phyloP scores from a whole-genome alignment of 2,113 vertebrate species.

The Ginglymostoma cirratum region DNA sequence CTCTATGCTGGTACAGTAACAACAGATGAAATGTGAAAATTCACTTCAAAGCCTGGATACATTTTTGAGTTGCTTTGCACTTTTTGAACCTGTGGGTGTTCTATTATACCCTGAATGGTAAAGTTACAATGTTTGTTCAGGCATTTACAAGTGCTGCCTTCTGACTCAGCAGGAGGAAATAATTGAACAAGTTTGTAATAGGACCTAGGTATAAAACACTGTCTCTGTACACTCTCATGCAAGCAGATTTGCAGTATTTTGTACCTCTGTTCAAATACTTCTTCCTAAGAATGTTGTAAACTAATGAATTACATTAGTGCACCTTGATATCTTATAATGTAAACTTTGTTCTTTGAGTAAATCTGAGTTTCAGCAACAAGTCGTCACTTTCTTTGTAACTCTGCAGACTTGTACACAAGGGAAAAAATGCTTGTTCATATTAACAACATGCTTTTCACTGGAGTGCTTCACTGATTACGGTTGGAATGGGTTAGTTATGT shows the following conservation, averaged over 20 bases:
- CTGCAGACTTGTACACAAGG: background rate
- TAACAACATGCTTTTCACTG: background rate
- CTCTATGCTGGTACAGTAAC: slow-evolving; percentile 30
- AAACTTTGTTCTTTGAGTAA: background rate
- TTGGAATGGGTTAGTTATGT: background rate
- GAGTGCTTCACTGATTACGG: background rate
- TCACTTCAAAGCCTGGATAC: slow-evolving; percentile 44
- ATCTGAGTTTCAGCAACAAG: background rate
- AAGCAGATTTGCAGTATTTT: background rate
- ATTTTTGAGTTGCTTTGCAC: slow-evolving; percentile 37
- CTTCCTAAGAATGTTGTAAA: background rate
- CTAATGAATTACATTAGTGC: background rate
- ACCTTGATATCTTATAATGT: background rate
- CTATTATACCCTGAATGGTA: slow-evolving; percentile 41
- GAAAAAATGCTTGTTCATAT: background rate
- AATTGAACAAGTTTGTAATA: slow-evolving; percentile 43
- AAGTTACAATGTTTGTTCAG: slow-evolving; percentile 6
- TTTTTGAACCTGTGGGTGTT: slow-evolving; percentile 41
- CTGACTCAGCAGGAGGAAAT: slow-evolving; percentile 46
- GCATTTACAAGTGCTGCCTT: slow-evolving; percentile 33
- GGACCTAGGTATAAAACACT: background rate
- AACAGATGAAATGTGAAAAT: slow-evolving; percentile 26
- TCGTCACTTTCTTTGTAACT: background rate
- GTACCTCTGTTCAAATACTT: slow-evolving; percentile 22
- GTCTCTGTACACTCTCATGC: background rate